phyloP scores from a whole-genome alignment of 2,797 vertebrate species.

The Microctenopoma lineatum region DNA sequence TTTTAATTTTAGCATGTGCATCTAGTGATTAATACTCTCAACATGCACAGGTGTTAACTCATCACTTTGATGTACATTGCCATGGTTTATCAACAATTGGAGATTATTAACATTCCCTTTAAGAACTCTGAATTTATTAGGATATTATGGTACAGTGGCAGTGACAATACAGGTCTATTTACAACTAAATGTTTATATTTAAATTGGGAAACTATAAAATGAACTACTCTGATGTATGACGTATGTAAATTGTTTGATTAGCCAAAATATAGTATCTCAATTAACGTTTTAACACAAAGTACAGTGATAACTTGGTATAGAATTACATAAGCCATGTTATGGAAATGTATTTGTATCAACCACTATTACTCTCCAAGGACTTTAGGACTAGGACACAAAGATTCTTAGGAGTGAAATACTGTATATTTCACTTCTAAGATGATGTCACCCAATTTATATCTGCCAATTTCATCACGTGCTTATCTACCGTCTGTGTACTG shows the following conservation, averaged over 20 bases:
- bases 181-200: no score
- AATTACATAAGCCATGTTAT: not conserved
- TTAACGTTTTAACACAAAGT: not conserved
- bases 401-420: not conserved
- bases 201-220: no score
- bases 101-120: no score
- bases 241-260: slow-evolving; percentile 8
- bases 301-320: not conserved
- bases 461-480: not conserved
- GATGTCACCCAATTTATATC: no score
- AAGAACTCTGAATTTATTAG: no score
- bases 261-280: not conserved
- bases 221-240: not conserved
- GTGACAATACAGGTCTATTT: no score
- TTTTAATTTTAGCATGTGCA: no score
- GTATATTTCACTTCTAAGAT: not conserved
- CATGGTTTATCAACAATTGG: no score
- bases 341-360: not conserved
- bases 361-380: not conserved
- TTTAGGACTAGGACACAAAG: not conserved
- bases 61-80: not conserved
- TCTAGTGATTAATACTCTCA: no score
- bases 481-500: slow-evolving; percentile 71
- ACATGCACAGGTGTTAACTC: not conserved
- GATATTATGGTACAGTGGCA: no score